Conservation (phyloP, 2,888 invertebrate species). For the Piscicola geometra region DNA sequence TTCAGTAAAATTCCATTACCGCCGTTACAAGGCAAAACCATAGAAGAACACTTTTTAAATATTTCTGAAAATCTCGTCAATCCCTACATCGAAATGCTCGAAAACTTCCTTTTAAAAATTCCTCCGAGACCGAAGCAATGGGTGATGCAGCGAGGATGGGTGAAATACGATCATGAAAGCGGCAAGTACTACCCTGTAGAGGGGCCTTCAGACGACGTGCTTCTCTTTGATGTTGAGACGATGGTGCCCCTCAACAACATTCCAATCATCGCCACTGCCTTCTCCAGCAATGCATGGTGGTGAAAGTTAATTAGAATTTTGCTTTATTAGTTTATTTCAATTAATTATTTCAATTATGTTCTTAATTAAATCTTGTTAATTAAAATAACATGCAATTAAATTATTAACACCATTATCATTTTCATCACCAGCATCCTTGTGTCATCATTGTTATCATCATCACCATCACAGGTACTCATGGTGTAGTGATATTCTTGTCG, state of each 20-base stretch:
- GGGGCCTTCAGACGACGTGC: constrained; percentile 73
- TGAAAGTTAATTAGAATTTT: too few relatives aligned
- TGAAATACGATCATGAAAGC: constrained; percentile 47
- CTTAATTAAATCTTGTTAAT: too few relatives aligned
- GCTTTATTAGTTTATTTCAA: too few relatives aligned
- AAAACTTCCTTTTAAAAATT: constrained; percentile 46
- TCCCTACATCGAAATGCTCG: constrained; percentile 66
- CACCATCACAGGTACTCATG: constrained; percentile 83
- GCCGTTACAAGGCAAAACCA: constrained; percentile 67
- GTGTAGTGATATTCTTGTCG: constrained; percentile 65
- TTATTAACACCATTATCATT: too few relatives aligned
- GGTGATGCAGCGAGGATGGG: constrained; percentile 59
- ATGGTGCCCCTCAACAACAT: constrained; percentile 74
- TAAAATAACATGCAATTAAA: too few relatives aligned
- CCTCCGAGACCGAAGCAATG: constrained; percentile 59
- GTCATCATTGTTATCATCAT: too few relatives aligned
- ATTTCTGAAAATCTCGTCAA: constrained; percentile 72
- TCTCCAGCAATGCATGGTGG: constrained; percentile 78
- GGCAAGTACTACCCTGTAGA: constrained; percentile 53
- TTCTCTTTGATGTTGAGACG: constrained; percentile 91
- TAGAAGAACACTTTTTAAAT: constrained; percentile 79
- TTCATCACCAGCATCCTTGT: too few relatives aligned
- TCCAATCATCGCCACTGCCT: constrained; percentile 87
- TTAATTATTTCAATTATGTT: too few relatives aligned
- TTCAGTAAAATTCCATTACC: constrained; percentile 75